phyloP scores from a whole-genome alignment of 2,113 vertebrate species.

The Myotis lucifugus region DNA sequence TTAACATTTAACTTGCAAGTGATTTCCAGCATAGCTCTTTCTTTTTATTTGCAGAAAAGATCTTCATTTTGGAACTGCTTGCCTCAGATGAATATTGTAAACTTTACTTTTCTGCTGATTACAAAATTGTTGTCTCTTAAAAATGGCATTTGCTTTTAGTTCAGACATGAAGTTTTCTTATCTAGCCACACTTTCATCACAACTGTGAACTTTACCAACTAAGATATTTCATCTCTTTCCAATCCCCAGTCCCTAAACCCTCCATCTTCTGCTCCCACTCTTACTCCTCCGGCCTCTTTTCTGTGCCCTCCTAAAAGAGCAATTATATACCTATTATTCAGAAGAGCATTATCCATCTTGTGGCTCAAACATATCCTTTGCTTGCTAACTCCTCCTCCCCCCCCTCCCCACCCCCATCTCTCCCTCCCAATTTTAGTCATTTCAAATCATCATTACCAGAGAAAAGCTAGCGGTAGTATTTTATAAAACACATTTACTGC shows the following conservation, averaged over 20 bases:
- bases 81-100: background rate
- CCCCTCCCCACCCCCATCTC: background rate
- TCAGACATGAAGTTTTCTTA: background rate
- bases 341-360: background rate
- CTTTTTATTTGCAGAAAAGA: slow-evolving; percentile 47
- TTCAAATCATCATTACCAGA: slow-evolving; percentile 4
- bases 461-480: slow-evolving; percentile 16
- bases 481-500: slow-evolving; percentile 30
- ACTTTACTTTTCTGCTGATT: slow-evolving; percentile 37
- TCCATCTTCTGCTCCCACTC: background rate
- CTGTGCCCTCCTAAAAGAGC: background rate
- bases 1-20: slow-evolving; percentile 49
- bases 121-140: slow-evolving; percentile 33
- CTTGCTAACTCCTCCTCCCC: background rate
- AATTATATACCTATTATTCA: background rate
- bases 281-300: background rate
- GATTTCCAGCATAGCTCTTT: background rate
- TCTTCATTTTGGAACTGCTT: background rate
- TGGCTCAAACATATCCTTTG: background rate
- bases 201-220: slow-evolving; percentile 10
- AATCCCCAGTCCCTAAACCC: background rate
- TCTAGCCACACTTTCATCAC: background rate
- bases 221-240: background rate
- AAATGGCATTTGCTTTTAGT: slow-evolving; percentile 25
- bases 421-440: background rate